A percentile compares a stretch with the other conserved stretches of the same genome.
phyloP scores from a whole-genome alignment of 1,140 invertebrate genomes.

The Fopius arisanus region DNA sequence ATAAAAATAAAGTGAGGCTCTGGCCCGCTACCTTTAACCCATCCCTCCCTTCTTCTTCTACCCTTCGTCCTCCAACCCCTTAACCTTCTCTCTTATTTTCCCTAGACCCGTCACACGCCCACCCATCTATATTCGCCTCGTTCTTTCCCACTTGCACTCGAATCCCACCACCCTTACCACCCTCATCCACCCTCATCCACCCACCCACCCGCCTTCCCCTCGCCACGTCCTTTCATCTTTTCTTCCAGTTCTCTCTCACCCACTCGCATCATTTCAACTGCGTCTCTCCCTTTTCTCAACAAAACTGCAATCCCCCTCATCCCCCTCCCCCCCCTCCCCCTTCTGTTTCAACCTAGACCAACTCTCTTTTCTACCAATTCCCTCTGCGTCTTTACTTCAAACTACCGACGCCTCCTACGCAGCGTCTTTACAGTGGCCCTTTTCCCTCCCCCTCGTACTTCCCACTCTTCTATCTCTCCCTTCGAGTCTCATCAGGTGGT shows the following conservation, averaged over 20 bases:
- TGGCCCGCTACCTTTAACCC: conserved; percentile 64
- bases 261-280: not conserved
- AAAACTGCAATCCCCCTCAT: conserved; percentile 1
- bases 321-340: not conserved
- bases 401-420: conserved; percentile 33
- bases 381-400: conserved; percentile 33
- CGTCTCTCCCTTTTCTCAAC: not conserved
- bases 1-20: conserved; percentile 66
- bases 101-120: conserved; percentile 20
- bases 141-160: conserved; percentile 34
- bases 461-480: not conserved
- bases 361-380: conserved; percentile 27
- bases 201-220: conserved; percentile 9
- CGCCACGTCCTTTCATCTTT: conserved; percentile 27
- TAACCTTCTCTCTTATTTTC: conserved; percentile 22
- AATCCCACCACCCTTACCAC: conserved; percentile 2
- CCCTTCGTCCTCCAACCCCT: conserved; percentile 39
- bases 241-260: conserved; percentile 21
- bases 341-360: conserved; percentile 12
- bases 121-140: conserved; percentile 45
- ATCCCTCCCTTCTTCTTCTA: conserved; percentile 44
- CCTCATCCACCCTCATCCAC: conserved; percentile 19
- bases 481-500: conserved; percentile 32
- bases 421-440: conserved; percentile 33
- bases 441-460: conserved; percentile 21